These are phyloP conservation scores for Limnephilus auricula DNA, from an alignment of 2,888 invertebrate species.

Conservation along the genomic window DNA sequence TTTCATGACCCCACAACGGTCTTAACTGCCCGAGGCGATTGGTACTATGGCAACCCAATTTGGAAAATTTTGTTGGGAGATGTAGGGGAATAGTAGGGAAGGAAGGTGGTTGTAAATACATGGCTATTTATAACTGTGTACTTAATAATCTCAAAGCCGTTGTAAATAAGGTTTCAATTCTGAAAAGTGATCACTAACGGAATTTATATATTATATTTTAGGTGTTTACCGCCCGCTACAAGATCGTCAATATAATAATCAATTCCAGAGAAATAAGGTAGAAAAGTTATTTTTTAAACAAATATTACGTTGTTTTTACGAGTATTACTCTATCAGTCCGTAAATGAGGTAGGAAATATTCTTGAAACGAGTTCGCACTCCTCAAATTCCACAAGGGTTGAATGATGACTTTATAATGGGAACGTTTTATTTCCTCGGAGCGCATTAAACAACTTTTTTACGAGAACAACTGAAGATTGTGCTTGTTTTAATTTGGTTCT, in stretches of 20 bases:
- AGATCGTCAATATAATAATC: background rate
- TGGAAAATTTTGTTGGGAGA: background rate
- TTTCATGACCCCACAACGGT: background rate
- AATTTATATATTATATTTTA: background rate
- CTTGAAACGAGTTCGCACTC: constrained; percentile 2
- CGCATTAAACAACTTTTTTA: constrained; percentile 2
- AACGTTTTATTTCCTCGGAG: background rate
- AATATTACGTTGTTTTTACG: background rate
- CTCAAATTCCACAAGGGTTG: constrained; percentile 2
- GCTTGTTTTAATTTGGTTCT: background rate
- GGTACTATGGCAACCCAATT: background rate
- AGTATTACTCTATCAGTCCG: background rate
- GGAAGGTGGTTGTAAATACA: background rate
- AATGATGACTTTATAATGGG: background rate
- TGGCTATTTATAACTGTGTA: background rate
- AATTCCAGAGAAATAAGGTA: background rate
- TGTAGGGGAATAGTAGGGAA: background rate
- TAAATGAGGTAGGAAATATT: background rate
- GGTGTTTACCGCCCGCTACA: background rate
- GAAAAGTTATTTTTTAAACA: background rate
- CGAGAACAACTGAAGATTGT: background rate
- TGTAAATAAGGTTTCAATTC: too few relatives aligned
- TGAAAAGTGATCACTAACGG: too few relatives aligned
- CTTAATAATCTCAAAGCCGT: too few relatives aligned
- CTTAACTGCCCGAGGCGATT: background rate